A percentile compares a stretch with the other conserved stretches of the same genome.
Conservation (phyloP, 2,888 invertebrate genomes). For the Agriopis aurantiaria region DNA sequence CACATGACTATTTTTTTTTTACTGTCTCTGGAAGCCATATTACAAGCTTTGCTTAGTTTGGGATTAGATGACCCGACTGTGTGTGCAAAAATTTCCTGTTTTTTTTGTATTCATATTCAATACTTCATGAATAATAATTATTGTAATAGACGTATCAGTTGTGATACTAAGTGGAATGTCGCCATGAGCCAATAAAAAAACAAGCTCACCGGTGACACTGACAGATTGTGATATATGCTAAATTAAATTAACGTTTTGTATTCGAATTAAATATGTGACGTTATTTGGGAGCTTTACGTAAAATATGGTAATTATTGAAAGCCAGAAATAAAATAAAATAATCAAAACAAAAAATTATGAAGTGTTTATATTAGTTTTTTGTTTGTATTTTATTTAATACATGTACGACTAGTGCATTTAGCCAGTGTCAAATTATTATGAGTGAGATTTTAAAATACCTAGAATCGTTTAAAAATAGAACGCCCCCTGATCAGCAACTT, state of each 20-base stretch:
- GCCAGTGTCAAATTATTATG: too few relatives aligned
- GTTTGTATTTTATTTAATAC: too few relatives aligned
- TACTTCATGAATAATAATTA: not conserved
- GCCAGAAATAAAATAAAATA: not conserved
- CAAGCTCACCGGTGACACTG: constrained; percentile 4
- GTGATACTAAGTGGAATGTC: not conserved
- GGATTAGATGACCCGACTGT: too few relatives aligned
- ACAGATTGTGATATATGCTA: constrained; percentile 16
- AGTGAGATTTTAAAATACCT: not conserved
- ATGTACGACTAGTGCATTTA: not conserved
- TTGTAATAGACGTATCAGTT: not conserved
- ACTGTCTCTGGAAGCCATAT: too few relatives aligned
- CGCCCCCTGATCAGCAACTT: not conserved
- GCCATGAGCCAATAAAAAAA: constrained; percentile 6
- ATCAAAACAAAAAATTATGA: not conserved
- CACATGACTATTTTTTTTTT: too few relatives aligned
- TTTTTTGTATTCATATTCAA: not conserved
- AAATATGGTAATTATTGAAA: too few relatives aligned
- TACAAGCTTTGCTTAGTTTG: too few relatives aligned
- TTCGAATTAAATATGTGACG: constrained; percentile 2
- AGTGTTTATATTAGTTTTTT: too few relatives aligned
- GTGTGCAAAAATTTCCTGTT: too few relatives aligned
- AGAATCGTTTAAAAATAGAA: not conserved
- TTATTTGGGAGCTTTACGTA: not conserved
- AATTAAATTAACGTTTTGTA: not conserved